Percentiles rank a stretch among this genome's conserved stretches.
Conservation (phyloP, 2,888 invertebrate species). For the Chaitophorus viminalis region DNA sequence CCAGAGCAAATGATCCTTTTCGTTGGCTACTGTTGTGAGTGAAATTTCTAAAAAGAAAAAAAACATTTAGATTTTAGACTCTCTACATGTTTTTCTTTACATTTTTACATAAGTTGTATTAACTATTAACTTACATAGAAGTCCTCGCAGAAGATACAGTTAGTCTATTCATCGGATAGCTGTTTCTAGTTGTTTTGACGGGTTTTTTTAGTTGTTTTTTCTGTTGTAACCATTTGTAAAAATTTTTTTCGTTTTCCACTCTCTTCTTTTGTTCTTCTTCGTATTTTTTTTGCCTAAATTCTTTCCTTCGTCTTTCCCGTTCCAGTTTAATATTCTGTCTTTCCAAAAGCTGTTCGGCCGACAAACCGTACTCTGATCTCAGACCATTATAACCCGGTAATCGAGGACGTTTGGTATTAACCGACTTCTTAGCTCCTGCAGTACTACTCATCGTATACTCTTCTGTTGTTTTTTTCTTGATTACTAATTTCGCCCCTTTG, state of each 20-base stretch:
- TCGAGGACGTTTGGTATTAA: conserved; percentile 14
- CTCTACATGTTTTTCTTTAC: neutral
- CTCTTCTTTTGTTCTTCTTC: conserved; percentile 64
- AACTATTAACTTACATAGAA: conserved; percentile 31
- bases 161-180: conserved; percentile 47
- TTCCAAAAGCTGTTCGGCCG: conserved; percentile 65
- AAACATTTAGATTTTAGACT: neutral
- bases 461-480: conserved; percentile 34
- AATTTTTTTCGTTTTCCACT: conserved; percentile 65
- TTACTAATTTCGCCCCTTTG: conserved; percentile 30
- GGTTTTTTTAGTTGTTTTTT: conserved; percentile 64
- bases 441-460: neutral
- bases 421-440: neutral
- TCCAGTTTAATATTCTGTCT: conserved; percentile 64
- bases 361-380: conserved; percentile 65
- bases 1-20: conserved; percentile 57
- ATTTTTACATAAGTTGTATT: neutral
- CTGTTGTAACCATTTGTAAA: conserved; percentile 64
- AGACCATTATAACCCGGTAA: conserved; percentile 65
- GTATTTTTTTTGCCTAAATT: conserved; percentile 63
- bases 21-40: neutral
- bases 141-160: conserved; percentile 45
- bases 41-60: conserved; percentile 26
- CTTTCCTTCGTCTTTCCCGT: conserved; percentile 57
- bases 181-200: conserved; percentile 2